These are phyloP conservation scores for Scartelaos histophorus DNA, from an alignment of 2,113 vertebrate species.

Conservation along the genomic window DNA sequence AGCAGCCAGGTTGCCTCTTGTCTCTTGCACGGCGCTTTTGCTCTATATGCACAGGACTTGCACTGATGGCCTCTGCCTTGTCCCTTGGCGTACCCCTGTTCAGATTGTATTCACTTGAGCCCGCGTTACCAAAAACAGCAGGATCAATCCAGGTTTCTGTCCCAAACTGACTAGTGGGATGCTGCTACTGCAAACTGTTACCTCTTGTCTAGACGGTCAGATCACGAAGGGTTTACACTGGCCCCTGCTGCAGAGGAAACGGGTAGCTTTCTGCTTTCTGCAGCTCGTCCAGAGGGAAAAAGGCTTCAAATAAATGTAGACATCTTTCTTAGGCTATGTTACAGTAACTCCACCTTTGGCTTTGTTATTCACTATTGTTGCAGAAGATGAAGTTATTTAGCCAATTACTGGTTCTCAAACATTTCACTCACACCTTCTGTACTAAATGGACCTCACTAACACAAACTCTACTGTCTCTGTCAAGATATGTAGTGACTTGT, in stretches of 20 bases:
- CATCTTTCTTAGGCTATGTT: conserved; percentile 29
- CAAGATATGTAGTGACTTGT: not conserved
- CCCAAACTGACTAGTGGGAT: conserved; percentile 24
- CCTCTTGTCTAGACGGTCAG: conserved; percentile 47
- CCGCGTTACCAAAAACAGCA: conserved; percentile 17
- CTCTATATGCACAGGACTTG: conserved; percentile 47
- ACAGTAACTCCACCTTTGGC: conserved; percentile 22
- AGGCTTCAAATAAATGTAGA: conserved; percentile 17
- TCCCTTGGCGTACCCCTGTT: conserved; percentile 15
- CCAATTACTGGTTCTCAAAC: conserved; percentile 14
- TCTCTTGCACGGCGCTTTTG: conserved; percentile 32
- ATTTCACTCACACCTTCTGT: not conserved
- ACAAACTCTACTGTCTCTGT: not conserved
- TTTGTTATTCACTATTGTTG: conserved; percentile 22
- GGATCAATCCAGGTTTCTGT: conserved; percentile 10
- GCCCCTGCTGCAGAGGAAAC: conserved; percentile 15
- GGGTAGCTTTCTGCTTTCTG: not conserved
- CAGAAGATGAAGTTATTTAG: conserved; percentile 21
- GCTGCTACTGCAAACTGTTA: conserved; percentile 54
- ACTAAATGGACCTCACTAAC: not conserved
- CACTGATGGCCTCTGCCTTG: conserved; percentile 43
- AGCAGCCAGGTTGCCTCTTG: conserved; percentile 45
- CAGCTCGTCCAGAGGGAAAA: not conserved
- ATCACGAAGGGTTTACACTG: conserved; percentile 19
- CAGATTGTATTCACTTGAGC: conserved; percentile 29